These are phyloP conservation scores for Ypsolopha scabrella DNA, from an alignment of 2,888 invertebrate genomes.

Conservation along the genomic window DNA sequence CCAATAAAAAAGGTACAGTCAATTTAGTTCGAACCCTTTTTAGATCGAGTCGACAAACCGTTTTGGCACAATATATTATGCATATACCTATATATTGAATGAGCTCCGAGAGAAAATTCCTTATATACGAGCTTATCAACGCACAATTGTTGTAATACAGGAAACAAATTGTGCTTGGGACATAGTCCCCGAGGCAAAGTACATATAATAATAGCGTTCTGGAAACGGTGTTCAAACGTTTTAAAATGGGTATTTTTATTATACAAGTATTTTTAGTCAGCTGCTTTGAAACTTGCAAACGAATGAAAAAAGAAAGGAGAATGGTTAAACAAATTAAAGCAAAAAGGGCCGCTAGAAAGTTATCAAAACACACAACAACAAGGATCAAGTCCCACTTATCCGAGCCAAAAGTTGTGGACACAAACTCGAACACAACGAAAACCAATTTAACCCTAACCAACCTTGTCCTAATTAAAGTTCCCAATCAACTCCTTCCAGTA, in stretches of 20 bases:
- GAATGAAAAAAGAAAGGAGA: too few species aligned
- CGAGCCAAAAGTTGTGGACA: neutral
- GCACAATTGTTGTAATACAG: conserved; percentile 32
- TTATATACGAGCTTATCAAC: conserved; percentile 41
- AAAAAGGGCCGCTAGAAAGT: too few species aligned
- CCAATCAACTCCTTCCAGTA: conserved; percentile 49
- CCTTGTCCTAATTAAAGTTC: conserved; percentile 65
- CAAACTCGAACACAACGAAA: conserved; percentile 11
- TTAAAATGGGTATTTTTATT: too few species aligned
- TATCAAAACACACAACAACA: too few species aligned
- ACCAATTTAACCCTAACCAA: conserved; percentile 37
- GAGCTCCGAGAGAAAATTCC: conserved; percentile 32
- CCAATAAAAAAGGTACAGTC: conserved; percentile 45
- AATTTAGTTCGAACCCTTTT: conserved; percentile 31
- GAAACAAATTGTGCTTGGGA: conserved; percentile 29
- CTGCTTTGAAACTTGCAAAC: too few species aligned
- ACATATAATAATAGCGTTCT: neutral
- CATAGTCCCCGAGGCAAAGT: neutral
- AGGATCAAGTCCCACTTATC: too few species aligned
- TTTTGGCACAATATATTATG: conserved; percentile 16
- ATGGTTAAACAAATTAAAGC: too few species aligned
- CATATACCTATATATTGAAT: conserved; percentile 17
- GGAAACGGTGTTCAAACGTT: too few species aligned
- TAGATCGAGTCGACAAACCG: conserved; percentile 34
- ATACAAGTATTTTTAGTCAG: too few species aligned